These are phyloP conservation scores for Oryzias javanicus DNA, from an alignment of 2,113 vertebrate species.

Conservation along the genomic window DNA sequence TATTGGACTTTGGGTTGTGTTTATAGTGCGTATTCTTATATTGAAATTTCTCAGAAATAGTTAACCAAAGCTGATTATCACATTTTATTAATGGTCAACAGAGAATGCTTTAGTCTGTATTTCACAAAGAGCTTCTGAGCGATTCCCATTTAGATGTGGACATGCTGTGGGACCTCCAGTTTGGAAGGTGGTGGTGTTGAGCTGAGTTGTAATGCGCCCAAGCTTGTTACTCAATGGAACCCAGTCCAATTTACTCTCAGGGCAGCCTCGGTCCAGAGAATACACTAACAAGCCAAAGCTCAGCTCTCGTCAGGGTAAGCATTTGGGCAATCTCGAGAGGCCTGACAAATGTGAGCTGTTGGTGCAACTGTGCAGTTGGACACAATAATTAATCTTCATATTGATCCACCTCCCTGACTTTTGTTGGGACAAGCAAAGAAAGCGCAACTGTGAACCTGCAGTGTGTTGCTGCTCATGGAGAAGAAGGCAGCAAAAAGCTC, in stretches of 20 bases:
- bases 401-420: slow-evolving; percentile 52
- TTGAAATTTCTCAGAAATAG: background rate
- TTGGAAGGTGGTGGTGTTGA: slow-evolving; percentile 30
- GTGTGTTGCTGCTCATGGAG: slow-evolving; percentile 22
- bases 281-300: slow-evolving; percentile 67
- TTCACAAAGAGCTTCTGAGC: slow-evolving; percentile 5
- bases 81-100: too few relatives aligned
- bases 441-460: slow-evolving; percentile 38
- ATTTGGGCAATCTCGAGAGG: slow-evolving; percentile 56
- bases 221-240: slow-evolving; percentile 41
- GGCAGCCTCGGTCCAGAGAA: slow-evolving; percentile 59
- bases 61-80: too few relatives aligned
- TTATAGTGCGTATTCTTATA: background rate
- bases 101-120: too few relatives aligned
- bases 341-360: slow-evolving; percentile 61
- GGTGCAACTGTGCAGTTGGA: slow-evolving; percentile 59
- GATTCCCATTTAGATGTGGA: slow-evolving; percentile 14
- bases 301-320: slow-evolving; percentile 44
- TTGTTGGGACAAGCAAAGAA: slow-evolving; percentile 32
- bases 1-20: slow-evolving; percentile 3
- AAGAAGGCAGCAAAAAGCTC: slow-evolving; percentile 21
- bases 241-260: slow-evolving; percentile 57
- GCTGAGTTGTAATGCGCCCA: slow-evolving; percentile 36
- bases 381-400: slow-evolving; percentile 73
- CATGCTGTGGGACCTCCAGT: slow-evolving; percentile 16